Evolutionary conservation across 2,888 invertebrate genomes (phyloP).

Genomic region (Tridacna crocea): DNA sequence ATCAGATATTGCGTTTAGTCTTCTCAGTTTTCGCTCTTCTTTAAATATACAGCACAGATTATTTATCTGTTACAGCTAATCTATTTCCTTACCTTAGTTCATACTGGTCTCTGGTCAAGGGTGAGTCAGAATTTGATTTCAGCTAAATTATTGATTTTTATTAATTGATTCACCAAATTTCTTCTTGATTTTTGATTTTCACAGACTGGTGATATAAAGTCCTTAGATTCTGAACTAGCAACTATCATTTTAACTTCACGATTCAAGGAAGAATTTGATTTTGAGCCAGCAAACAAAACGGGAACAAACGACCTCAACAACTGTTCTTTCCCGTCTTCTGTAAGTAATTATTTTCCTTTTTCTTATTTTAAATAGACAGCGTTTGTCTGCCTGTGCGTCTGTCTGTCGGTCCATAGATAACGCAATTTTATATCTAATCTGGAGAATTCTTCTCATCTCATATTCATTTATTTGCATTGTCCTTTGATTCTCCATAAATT

Average conservation of each 20-base stretch:
- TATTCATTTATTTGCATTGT: too few species aligned
- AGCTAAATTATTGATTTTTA: not conserved
- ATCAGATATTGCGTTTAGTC: too few species aligned
- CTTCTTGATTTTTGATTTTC: slow-evolving; percentile 9
- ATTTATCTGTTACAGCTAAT: not conserved
- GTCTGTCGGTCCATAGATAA: not conserved
- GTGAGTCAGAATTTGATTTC: not conserved
- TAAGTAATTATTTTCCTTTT: not conserved
- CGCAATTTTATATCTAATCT: too few species aligned
- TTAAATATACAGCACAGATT: too few species aligned
- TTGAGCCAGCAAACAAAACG: slow-evolving; percentile 40
- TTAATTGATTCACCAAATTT: not conserved
- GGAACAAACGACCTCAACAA: not conserved
- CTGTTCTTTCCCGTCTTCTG: not conserved
- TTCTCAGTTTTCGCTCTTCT: too few species aligned
- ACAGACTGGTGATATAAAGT: slow-evolving; percentile 68
- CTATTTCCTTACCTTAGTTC: not conserved
- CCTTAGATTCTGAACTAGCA: slow-evolving; percentile 64
- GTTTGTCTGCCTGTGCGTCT: not conserved
- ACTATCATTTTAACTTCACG: slow-evolving; percentile 68
- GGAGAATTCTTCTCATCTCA: too few species aligned
- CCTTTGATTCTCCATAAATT: too few species aligned
- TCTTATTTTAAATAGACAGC: not conserved
- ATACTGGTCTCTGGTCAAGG: not conserved
- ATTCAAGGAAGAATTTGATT: slow-evolving; percentile 71